Base-by-base conservation (phyloP, 2,113 vertebrate species). In the Camelus dromedarius region DNA sequence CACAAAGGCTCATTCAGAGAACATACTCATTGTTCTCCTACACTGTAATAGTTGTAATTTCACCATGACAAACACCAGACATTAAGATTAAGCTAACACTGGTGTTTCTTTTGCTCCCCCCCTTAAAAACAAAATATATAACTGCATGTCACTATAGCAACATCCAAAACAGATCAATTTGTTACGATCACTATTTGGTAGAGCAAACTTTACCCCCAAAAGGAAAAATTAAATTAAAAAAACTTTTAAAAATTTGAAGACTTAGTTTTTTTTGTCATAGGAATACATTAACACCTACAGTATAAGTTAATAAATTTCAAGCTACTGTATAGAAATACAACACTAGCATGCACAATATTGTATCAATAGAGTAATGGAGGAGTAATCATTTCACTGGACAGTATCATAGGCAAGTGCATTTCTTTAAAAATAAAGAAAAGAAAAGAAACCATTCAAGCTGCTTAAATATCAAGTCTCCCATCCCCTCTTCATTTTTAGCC, bases 251-350 rank as follows among this genome's bases (percentile, higher is more conserved):
- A 97, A 97, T 98, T 99, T 99, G 98, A 99, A 99, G 99, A 99
- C 99, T 99, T 97, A 97, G 92, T 96, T 97, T 96, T 95, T 99
- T 99, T 99, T 99, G 99, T 99, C 99, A 99, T 99, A 99, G 99
- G 99, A 99, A 99, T 99, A 99, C 99, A 99, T 99, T 99, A 99
- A 99, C 99, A 99, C 99, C 99, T 99, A 99, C 99, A 99, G 98
- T 99, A 99, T 99, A 99, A 99, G 99, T 99, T 99, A 99, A 99
- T 99, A 98, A 99, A 99, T 99, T 98, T 99, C 99, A 99, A 99
- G 99, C 99, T 99, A 99, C 99, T 98, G 99, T 99, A 99, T 99
- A 99, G 99, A 99, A 99, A 99, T 99, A 99, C 99, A 98, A 99
- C 99, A 99, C 99, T 99, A 99, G 99, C 99, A 99, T 99, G 99